A percentile compares a stretch with the other conserved stretches of the same genome.
Conservation (phyloP, 2,113 vertebrate species). For the Lucifuga dentata region DNA sequence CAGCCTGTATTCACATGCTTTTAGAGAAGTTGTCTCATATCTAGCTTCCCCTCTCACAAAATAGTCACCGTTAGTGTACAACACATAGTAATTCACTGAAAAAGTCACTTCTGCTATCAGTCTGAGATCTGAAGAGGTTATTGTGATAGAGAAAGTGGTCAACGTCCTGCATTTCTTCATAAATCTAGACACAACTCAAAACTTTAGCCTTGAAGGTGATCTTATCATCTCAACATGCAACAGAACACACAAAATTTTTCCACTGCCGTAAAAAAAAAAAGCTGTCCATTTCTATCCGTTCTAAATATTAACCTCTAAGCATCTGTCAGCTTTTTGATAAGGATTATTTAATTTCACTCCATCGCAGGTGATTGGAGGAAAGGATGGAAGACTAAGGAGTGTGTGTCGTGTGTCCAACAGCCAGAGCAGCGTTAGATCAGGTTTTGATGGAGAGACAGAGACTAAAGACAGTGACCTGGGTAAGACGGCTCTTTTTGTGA, state of each 20-base stretch:
- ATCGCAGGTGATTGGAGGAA: slow-evolving; percentile 50
- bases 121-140: slow-evolving; percentile 46
- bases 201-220: background rate
- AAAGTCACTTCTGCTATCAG: slow-evolving; percentile 63
- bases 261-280: no score
- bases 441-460: slow-evolving; percentile 84
- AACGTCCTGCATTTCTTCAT: slow-evolving; percentile 48
- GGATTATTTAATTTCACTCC: background rate
- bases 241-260: no score
- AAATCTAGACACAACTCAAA: slow-evolving; percentile 1
- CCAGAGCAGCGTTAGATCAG: slow-evolving; percentile 80
- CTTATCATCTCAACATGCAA: background rate
- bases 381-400: slow-evolving; percentile 66
- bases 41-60: slow-evolving; percentile 4
- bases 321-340: background rate
- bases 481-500: slow-evolving; percentile 25
- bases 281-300: no score
- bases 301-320: no score
- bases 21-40: background rate
- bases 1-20: no score
- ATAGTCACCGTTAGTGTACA: no score
- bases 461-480: slow-evolving; percentile 26
- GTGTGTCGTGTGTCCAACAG: slow-evolving; percentile 80
- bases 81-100: background rate
- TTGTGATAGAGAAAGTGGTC: slow-evolving; percentile 15